Evolutionary conservation across 2,797 vertebrate species (phyloP).

Genomic region (Cygnus olor): DNA sequence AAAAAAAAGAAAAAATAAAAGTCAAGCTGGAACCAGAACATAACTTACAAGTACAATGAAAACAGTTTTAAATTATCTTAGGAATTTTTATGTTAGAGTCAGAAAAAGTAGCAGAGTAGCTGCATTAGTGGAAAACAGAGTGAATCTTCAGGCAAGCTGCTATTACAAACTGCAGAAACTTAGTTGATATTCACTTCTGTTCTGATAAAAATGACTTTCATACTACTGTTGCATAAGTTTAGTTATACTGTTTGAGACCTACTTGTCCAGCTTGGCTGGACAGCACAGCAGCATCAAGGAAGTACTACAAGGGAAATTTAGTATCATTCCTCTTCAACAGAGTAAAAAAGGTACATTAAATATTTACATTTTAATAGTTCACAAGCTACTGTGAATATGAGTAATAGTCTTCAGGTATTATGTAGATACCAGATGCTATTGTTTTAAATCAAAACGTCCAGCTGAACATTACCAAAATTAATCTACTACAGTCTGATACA

Average conservation of each 20-base stretch:
- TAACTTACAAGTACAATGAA: conserved; percentile 10
- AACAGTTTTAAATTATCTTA: not conserved
- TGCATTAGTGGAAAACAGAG: not conserved
- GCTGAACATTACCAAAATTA: not conserved
- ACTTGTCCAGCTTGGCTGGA: not conserved
- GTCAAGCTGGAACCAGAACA: not conserved
- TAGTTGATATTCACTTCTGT: not conserved
- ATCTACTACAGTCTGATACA: not conserved
- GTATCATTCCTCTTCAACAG: not conserved
- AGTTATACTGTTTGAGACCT: not conserved
- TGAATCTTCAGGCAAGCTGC: not conserved
- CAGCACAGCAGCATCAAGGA: not conserved
- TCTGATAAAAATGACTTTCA: not conserved
- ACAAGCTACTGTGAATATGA: not conserved
- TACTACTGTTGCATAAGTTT: not conserved
- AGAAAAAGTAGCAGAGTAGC: not conserved
- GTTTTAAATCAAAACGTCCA: not conserved
- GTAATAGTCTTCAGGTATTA: not conserved
- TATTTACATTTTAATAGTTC: not conserved
- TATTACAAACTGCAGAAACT: not conserved
- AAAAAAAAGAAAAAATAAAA: not conserved
- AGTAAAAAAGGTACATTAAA: not conserved
- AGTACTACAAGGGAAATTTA: conserved; percentile 5
- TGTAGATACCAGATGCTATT: not conserved
- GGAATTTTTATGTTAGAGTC: not conserved